Percentiles rank a stretch among this genome's conserved stretches.
phyloP scores from a whole-genome alignment of 2,888 invertebrate species.

The Oxytorus armatus region DNA sequence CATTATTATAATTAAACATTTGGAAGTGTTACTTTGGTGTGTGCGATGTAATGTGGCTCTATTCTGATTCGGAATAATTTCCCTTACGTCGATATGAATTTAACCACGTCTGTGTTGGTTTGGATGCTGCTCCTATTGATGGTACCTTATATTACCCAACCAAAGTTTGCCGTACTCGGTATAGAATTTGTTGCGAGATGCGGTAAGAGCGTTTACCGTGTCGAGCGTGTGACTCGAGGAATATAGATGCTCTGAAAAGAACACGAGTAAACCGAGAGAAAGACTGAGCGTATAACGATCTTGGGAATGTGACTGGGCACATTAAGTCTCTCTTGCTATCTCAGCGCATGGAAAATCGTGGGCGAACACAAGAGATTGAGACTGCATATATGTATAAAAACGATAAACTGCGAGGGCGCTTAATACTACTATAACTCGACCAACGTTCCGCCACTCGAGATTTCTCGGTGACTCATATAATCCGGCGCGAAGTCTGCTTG shows the following conservation, averaged over 20 bases:
- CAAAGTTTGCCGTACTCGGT: constrained; percentile 4
- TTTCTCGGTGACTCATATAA: constrained; percentile 66
- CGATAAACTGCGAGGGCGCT: constrained; percentile 55
- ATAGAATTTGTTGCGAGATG: constrained; percentile 18
- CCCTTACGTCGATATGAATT: background rate
- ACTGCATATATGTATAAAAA: constrained; percentile 47
- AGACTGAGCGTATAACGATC: constrained; percentile 45
- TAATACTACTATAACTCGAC: constrained; percentile 41
- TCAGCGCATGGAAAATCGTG: constrained; percentile 51
- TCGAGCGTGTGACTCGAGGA: constrained; percentile 11
- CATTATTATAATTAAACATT: too few relatives aligned
- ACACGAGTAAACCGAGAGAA: constrained; percentile 8
- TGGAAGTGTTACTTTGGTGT: too few relatives aligned
- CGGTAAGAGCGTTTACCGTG: constrained; percentile 38
- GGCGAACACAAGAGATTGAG: constrained; percentile 38
- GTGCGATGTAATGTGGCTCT: too few relatives aligned
- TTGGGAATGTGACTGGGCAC: constrained; percentile 50
- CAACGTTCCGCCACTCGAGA: constrained; percentile 63
- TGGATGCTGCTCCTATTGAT: background rate
- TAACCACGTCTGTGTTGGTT: background rate
- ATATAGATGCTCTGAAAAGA: constrained; percentile 35
- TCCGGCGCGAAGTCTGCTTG: constrained; percentile 50
- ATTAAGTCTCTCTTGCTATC: constrained; percentile 11
- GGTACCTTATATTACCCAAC: background rate
- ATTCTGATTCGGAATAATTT: too few relatives aligned